A percentile compares a stretch with the other conserved stretches of the same genome.
phyloP scores from a whole-genome alignment of 2,888 invertebrate genomes.

The Chymomyza fuscimana region DNA sequence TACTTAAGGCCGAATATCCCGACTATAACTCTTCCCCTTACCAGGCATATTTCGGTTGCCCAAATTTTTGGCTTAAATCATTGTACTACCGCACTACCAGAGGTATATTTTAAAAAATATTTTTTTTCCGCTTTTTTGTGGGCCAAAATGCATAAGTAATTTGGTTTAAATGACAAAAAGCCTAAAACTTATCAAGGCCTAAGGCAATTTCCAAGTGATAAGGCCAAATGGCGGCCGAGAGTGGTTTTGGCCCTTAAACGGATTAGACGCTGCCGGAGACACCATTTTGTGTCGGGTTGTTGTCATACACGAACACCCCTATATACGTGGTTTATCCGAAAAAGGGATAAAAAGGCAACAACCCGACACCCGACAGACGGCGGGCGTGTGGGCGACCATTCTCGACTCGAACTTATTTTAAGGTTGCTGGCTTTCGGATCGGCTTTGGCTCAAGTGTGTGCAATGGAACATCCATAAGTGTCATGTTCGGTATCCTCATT shows the following conservation, averaged over 20 bases:
- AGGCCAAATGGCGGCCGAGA: constrained; percentile 58
- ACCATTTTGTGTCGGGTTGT: constrained; percentile 40
- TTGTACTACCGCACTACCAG: neutral
- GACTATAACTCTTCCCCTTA: too few relatives aligned
- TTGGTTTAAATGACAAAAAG: constrained; percentile 6
- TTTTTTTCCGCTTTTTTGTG: neutral
- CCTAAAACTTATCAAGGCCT: constrained; percentile 48
- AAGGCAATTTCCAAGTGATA: constrained; percentile 58
- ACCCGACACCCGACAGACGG: constrained; percentile 30
- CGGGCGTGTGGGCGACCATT: constrained; percentile 15
- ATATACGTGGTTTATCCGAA: constrained; percentile 45
- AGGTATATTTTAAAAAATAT: neutral
- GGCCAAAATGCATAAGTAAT: neutral
- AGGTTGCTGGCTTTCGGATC: constrained; percentile 9
- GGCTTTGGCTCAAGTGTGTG: constrained; percentile 31
- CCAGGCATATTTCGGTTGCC: too few relatives aligned
- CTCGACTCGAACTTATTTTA: neutral
- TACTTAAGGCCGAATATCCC: too few relatives aligned
- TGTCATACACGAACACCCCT: constrained; percentile 22
- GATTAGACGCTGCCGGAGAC: constrained; percentile 47
- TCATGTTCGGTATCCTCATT: constrained; percentile 75
- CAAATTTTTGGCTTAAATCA: too few relatives aligned
- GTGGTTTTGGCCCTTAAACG: constrained; percentile 59
- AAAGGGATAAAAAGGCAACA: constrained; percentile 49
- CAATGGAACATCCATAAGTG: constrained; percentile 72